These are phyloP conservation scores for Cheirogaleus major DNA, from an alignment of 2,797 vertebrate species.

Conservation along the genomic window DNA sequence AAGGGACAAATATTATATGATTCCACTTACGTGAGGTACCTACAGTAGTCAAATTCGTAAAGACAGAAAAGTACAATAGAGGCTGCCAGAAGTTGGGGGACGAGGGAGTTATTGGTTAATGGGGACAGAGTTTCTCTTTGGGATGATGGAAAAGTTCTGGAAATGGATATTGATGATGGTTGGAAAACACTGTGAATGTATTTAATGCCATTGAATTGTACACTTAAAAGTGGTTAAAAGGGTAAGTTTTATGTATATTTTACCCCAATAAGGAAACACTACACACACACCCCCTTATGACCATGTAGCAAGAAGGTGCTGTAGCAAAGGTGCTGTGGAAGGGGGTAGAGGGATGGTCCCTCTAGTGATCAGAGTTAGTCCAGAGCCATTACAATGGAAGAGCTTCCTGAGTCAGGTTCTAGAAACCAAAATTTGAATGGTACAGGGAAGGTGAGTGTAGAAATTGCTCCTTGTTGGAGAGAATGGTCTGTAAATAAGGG, in stretches of 20 bases:
- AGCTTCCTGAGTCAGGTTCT: neutral
- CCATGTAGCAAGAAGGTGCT: neutral
- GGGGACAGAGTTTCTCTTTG: neutral
- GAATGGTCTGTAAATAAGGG: neutral
- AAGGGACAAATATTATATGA: neutral
- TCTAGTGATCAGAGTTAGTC: neutral
- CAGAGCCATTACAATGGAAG: neutral
- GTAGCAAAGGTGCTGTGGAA: neutral
- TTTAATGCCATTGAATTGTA: neutral
- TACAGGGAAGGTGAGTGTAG: neutral
- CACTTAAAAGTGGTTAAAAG: neutral
- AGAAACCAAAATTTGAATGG: neutral
- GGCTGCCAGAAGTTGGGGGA: neutral
- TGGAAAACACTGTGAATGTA: neutral
- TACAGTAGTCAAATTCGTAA: neutral
- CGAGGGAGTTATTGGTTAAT: neutral
- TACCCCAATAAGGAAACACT: neutral
- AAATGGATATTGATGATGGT: neutral
- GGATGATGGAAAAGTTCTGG: neutral
- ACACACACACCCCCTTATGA: neutral
- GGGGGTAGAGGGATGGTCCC: neutral
- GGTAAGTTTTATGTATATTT: neutral
- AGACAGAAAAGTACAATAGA: too few relatives aligned
- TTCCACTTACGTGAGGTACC: neutral
- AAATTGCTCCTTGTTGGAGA: neutral